A percentile compares a stretch with the other conserved stretches of the same genome.
Evolutionary conservation across 2,888 invertebrate genomes (phyloP).

Genomic region (Trichopoda pennipes): DNA sequence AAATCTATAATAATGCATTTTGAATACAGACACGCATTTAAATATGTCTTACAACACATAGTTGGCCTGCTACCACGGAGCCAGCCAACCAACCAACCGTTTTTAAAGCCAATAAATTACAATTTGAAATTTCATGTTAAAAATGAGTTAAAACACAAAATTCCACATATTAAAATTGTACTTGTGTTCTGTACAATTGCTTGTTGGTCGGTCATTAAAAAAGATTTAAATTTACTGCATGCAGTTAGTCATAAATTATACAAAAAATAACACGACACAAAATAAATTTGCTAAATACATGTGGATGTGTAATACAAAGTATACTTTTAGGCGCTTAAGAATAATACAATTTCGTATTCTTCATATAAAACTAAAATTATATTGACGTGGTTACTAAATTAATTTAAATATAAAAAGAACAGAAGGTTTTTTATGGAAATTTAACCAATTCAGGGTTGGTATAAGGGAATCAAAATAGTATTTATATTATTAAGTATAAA

Average conservation of each 20-base stretch:
- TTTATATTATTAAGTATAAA: too few relatives aligned
- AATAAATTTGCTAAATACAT: neutral
- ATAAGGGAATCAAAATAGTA: too few relatives aligned
- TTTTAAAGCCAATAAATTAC: slow-evolving; percentile 1
- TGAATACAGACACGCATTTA: slow-evolving; percentile 7
- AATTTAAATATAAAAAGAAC: neutral
- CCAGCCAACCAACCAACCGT: neutral
- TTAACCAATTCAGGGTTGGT: neutral
- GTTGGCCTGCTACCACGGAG: neutral
- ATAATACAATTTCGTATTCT: neutral
- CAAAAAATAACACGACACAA: neutral
- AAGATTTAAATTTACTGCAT: slow-evolving; percentile 49
- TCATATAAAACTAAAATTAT: neutral
- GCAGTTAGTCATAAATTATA: slow-evolving; percentile 47
- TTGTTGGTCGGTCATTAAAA: slow-evolving; percentile 28
- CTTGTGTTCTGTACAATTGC: neutral
- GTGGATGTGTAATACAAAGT: neutral
- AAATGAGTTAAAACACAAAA: slow-evolving; percentile 4
- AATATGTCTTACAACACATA: neutral
- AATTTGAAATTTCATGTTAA: neutral
- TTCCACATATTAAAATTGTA: neutral
- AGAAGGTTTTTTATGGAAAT: neutral
- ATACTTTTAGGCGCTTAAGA: slow-evolving; percentile 44
- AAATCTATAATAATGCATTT: slow-evolving; percentile 42
- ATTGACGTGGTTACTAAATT: neutral